phyloP scores from a whole-genome alignment of 1,140 invertebrate species.

The Probaryconus sp. region DNA sequence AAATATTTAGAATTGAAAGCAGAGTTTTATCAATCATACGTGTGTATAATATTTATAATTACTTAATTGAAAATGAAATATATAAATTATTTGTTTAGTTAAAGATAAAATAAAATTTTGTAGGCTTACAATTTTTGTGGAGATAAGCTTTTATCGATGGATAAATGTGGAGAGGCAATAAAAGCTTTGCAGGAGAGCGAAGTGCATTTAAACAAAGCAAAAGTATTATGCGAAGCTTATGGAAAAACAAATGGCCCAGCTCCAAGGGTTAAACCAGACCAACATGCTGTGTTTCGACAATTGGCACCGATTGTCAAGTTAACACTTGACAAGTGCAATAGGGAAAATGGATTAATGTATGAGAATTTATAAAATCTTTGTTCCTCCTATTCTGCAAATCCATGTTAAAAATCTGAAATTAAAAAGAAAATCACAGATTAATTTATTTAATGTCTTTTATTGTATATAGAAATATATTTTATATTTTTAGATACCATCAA shows the following conservation, averaged over 20 bases:
- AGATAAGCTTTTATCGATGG: constrained; percentile 82
- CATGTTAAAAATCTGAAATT: not conserved
- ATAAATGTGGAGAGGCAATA: constrained; percentile 86
- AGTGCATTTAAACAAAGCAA: constrained; percentile 79
- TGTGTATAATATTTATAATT: too few species aligned
- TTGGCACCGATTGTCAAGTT: constrained; percentile 81
- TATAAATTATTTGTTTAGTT: too few species aligned
- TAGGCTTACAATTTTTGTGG: constrained; percentile 85
- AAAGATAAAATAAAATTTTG: constrained; percentile 34
- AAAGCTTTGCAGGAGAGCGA: constrained; percentile 82
- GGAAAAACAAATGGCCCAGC: constrained; percentile 81
- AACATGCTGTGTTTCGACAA: constrained; percentile 83
- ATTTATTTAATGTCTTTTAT: not conserved
- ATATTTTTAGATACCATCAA: constrained; percentile 82
- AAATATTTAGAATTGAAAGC: constrained; percentile 84
- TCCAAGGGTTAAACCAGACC: constrained; percentile 81
- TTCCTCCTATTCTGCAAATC: too few species aligned
- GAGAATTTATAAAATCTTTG: too few species aligned
- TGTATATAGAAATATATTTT: constrained; percentile 9
- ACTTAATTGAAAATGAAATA: too few species aligned
- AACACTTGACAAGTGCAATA: constrained; percentile 84
- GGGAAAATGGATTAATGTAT: constrained; percentile 87
- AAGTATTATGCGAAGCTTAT: constrained; percentile 81
- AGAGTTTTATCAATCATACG: constrained; percentile 83
- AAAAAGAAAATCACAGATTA: not conserved